Evolutionary conservation across 2,888 invertebrate genomes (phyloP), one percentile per base, ranked within the genome.

Genomic region (Idaea biselata): DNA sequence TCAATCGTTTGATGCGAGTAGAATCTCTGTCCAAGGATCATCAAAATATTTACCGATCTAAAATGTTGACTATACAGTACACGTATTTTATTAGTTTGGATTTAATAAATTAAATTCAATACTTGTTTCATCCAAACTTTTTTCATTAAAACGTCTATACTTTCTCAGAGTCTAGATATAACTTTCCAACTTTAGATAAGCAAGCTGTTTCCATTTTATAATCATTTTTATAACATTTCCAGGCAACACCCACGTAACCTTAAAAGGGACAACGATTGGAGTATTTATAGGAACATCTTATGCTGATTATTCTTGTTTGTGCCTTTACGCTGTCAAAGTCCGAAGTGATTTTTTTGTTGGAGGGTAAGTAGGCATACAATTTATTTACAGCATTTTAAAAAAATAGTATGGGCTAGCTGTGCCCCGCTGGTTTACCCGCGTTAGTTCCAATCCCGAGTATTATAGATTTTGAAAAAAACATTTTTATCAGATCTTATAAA

Each of bases 201-300:
- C 18, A 57, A 18, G 5, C 8, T 18, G 18, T 25, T 57, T 57
- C 11, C 2, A 16, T 25, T 57, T 16, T 17, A 57, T 11, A 14
- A 18, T 57, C 25, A 57, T 17, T 57, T 25, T 57, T 57, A 14
- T 55, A 18, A 59, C 58, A 33, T 61, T 70, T 67, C 5, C 63
- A 81, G 80, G 81, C 32, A 73, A 76, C 32, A 79, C 70, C 56
- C 72, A 65, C 3, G 68, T 63, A n/a, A 70, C 76, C 8, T 63
- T 82, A 0, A 69, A 73, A 60, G 75, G 73, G 2, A 73, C 72
- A 16, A 72, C 63, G n/a, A 63, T 78, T 0, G 82, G 81, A 4
- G 81, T 82, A 0, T 81, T 78, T 54, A 54, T 80, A 6, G 81
- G 80, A 1, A 57, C 73, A 1, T 61, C 77, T 0, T 73, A 60